Percentiles rank a stretch among this genome's conserved stretches.
These are phyloP conservation scores for Pitangus sulphuratus DNA, from an alignment of 2,797 vertebrate species.

Conservation along the genomic window DNA sequence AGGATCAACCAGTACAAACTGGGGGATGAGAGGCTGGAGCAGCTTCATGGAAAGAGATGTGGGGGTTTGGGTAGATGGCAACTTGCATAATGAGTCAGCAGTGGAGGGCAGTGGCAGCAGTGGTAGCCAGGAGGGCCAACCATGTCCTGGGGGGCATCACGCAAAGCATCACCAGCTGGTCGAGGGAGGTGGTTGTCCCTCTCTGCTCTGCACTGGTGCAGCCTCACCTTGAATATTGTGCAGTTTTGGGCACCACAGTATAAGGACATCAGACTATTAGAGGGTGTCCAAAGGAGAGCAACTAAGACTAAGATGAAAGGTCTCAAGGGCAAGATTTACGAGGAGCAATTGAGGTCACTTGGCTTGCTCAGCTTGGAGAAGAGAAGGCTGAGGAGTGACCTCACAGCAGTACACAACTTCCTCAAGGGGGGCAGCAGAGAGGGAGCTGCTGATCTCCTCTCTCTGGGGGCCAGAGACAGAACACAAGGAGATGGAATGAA, in stretches of 20 bases:
- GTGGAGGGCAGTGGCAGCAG: too few relatives aligned
- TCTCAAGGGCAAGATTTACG: not conserved
- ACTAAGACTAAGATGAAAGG: not conserved
- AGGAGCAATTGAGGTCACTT: not conserved
- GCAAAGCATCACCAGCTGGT: not conserved
- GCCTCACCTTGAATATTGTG: not conserved
- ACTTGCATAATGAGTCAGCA: not conserved
- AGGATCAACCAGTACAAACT: not conserved
- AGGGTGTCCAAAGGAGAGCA: not conserved
- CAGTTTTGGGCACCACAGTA: not conserved
- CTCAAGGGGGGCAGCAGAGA: rapidly evolving
- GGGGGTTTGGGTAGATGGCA: not conserved
- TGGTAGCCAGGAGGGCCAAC: not conserved
- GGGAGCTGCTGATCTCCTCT: not conserved
- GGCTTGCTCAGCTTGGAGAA: not conserved
- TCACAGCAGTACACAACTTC: not conserved
- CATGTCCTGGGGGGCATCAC: not conserved
- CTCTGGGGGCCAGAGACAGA: not conserved
- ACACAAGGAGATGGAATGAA: not conserved
- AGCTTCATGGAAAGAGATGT: not conserved
- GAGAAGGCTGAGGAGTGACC: not conserved
- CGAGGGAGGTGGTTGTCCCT: not conserved
- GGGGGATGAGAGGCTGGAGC: not conserved
- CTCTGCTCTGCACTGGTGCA: not conserved
- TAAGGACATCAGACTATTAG: not conserved